phyloP scores from a whole-genome alignment of 2,113 vertebrate genomes.

The Oryzias javanicus region DNA sequence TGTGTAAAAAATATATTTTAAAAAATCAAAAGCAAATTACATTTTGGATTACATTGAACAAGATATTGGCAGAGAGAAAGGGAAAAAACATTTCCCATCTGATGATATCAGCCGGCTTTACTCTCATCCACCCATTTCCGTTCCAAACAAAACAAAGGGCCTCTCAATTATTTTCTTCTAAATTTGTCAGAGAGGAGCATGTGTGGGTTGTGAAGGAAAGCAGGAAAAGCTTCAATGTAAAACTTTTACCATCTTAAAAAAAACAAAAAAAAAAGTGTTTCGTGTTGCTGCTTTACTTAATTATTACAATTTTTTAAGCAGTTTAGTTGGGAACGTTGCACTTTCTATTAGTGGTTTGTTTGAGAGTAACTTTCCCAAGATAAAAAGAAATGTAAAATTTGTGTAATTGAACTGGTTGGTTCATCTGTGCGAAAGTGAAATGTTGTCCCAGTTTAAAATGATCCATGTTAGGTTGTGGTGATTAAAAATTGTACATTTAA shows the following conservation, averaged over 20 bases:
- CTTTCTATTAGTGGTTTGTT: background rate
- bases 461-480: too few species aligned
- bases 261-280: too few species aligned
- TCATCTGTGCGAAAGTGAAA: too few species aligned
- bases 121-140: conserved; percentile 64
- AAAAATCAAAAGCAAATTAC: background rate
- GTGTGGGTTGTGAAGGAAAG: background rate
- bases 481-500: too few species aligned
- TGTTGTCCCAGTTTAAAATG: too few species aligned
- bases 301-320: background rate
- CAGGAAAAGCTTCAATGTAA: too few species aligned
- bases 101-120: conserved; percentile 62
- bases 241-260: too few species aligned
- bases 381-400: too few species aligned
- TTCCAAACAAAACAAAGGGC: conserved; percentile 50
- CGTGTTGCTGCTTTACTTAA: background rate
- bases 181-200: conserved; percentile 1
- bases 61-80: conserved; percentile 20
- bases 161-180: conserved; percentile 9
- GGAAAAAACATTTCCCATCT: conserved; percentile 65
- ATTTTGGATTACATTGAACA: conserved; percentile 17
- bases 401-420: too few species aligned
- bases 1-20: background rate
- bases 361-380: too few species aligned
- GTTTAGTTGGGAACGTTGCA: background rate